phyloP scores from a whole-genome alignment of 2,113 vertebrate genomes.

The Pteruthius melanotis region DNA sequence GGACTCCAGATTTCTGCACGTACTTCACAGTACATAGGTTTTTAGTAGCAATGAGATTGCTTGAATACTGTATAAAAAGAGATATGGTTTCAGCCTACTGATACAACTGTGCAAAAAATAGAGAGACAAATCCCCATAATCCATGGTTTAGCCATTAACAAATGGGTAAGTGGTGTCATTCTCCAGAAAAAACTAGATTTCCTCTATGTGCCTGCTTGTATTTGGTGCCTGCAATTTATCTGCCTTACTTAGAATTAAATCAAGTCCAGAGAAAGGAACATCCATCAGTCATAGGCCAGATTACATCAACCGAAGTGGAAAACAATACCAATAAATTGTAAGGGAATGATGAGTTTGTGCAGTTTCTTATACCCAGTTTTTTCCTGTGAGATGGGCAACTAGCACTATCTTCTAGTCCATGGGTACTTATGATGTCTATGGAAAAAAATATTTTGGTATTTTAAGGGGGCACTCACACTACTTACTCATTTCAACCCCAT shows the following conservation, averaged over 20 bases:
- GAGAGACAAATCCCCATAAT: background rate
- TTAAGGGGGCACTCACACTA: background rate
- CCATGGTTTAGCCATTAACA: background rate
- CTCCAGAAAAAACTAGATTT: background rate
- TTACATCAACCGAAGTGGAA: background rate
- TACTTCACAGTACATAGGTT: background rate
- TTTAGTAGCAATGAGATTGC: background rate
- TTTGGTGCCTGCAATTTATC: background rate
- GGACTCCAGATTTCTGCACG: background rate
- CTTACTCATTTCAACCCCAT: background rate
- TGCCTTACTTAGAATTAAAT: conserved; percentile 21
- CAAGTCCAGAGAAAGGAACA: background rate
- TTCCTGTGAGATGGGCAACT: background rate
- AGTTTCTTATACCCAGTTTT: background rate
- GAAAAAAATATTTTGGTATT: background rate
- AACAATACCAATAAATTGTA: background rate
- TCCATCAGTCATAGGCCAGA: background rate
- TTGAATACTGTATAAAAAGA: background rate
- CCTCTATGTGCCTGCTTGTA: background rate
- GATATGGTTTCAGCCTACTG: background rate
- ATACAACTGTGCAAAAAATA: background rate
- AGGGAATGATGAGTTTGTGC: background rate
- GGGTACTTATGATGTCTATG: background rate
- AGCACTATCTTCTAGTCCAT: background rate
- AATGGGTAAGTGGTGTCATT: background rate